These are phyloP conservation scores for Distichodus sexfasciatus DNA, from an alignment of 2,797 vertebrate species.

Conservation along the genomic window DNA sequence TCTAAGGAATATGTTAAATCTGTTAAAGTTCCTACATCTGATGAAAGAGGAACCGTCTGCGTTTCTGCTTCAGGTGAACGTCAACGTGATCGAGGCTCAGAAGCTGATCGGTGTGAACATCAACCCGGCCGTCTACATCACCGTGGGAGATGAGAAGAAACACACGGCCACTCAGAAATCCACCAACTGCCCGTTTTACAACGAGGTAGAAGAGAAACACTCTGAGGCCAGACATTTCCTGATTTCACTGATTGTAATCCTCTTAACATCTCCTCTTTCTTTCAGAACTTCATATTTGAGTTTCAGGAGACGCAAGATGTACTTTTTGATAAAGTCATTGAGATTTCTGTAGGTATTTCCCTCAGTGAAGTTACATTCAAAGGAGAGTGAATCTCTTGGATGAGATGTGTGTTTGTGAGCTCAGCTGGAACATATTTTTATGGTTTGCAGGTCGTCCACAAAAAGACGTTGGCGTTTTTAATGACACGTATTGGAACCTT, in stretches of 20 bases:
- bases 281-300: constrained; percentile 92
- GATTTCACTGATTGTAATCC: too few species aligned
- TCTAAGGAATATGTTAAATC: not conserved
- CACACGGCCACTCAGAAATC: constrained; percentile 84
- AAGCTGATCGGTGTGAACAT: constrained; percentile 92
- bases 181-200: constrained; percentile 93
- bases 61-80: constrained; percentile 72
- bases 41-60: not conserved
- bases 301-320: constrained; percentile 82
- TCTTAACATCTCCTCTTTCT: constrained; percentile 27
- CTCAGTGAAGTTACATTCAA: too few species aligned
- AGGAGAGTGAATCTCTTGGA: too few species aligned
- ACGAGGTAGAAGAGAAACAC: constrained; percentile 80
- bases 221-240: too few species aligned
- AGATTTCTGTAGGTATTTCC: constrained; percentile 80
- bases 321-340: constrained; percentile 88
- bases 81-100: constrained; percentile 90
- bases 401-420: too few species aligned
- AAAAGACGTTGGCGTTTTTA: constrained; percentile 83
- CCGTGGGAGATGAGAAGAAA: constrained; percentile 82
- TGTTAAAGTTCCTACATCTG: not conserved
- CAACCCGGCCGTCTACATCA: constrained; percentile 86
- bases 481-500: constrained; percentile 85
- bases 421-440: too few species aligned
- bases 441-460: constrained; percentile 93